Percentiles rank a stretch among this genome's conserved stretches.
phyloP scores from a whole-genome alignment of 2,113 vertebrate species.

The Rattus rattus region DNA sequence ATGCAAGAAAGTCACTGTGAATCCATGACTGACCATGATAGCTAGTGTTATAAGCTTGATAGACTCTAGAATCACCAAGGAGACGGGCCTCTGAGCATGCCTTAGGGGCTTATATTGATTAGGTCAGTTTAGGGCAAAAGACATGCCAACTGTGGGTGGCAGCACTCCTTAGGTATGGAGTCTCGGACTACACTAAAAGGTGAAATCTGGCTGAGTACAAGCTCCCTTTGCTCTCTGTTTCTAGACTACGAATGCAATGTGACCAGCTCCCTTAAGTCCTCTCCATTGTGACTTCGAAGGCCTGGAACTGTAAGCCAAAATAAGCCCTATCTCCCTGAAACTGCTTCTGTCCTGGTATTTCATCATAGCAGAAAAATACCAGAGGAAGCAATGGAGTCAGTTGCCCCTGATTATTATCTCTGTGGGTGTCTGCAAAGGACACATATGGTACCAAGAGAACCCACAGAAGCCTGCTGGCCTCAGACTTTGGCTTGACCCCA shows the following conservation, averaged over 20 bases:
- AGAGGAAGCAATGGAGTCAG: background rate
- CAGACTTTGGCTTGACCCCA: background rate
- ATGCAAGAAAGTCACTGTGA: too few relatives aligned
- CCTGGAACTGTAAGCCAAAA: background rate
- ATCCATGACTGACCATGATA: background rate
- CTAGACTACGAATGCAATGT: background rate
- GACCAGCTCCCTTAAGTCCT: background rate
- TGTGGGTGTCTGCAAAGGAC: background rate
- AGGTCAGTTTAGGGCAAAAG: background rate
- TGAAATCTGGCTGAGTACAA: too few relatives aligned
- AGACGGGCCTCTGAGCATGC: background rate
- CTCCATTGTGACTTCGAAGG: background rate
- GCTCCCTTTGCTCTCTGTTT: background rate
- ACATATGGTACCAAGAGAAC: background rate
- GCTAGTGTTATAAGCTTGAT: background rate
- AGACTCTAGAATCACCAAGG: background rate
- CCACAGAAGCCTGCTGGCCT: background rate
- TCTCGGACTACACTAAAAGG: too few relatives aligned
- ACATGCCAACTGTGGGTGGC: background rate
- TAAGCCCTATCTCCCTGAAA: background rate
- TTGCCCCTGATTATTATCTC: background rate
- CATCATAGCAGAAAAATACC: background rate
- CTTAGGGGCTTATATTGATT: background rate
- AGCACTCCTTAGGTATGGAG: background rate
- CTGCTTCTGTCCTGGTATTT: background rate